A percentile compares a stretch with the other conserved stretches of the same genome.
These are phyloP conservation scores for Rhagonycha fulva DNA, from an alignment of 2,888 invertebrate species.

Conservation along the genomic window DNA sequence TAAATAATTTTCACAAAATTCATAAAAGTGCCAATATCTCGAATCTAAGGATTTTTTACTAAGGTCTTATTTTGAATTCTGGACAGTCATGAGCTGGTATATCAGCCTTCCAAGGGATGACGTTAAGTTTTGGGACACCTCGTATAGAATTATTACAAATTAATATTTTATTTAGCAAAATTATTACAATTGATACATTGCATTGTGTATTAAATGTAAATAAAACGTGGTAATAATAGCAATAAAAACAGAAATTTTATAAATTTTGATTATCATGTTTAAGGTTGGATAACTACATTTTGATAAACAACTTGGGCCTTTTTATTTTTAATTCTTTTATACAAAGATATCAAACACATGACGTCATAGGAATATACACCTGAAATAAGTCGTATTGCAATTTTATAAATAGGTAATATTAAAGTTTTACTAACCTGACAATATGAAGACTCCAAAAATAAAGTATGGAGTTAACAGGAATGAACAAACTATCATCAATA, in stretches of 20 bases:
- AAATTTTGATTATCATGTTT: background rate
- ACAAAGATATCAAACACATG: background rate
- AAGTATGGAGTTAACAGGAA: background rate
- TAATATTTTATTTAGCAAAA: too few relatives aligned
- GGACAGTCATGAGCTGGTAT: too few relatives aligned
- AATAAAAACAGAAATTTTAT: background rate
- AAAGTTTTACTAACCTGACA: background rate
- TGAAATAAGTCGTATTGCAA: background rate
- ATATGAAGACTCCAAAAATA: background rate
- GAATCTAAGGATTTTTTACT: too few relatives aligned
- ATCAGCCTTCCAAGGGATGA: too few relatives aligned
- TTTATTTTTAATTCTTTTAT: background rate
- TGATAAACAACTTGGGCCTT: background rate
- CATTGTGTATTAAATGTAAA: background rate
- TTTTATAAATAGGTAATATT: background rate
- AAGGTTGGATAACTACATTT: background rate
- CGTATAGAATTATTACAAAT: too few relatives aligned
- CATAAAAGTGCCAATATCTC: too few relatives aligned
- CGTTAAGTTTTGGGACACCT: too few relatives aligned
- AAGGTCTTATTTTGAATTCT: too few relatives aligned
- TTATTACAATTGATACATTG: too few relatives aligned
- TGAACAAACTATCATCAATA: background rate
- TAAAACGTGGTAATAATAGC: background rate
- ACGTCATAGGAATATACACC: background rate
- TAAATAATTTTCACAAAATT: too few relatives aligned